These are phyloP conservation scores for Aegithalos caudatus DNA, from an alignment of 2,113 vertebrate species.

Conservation along the genomic window DNA sequence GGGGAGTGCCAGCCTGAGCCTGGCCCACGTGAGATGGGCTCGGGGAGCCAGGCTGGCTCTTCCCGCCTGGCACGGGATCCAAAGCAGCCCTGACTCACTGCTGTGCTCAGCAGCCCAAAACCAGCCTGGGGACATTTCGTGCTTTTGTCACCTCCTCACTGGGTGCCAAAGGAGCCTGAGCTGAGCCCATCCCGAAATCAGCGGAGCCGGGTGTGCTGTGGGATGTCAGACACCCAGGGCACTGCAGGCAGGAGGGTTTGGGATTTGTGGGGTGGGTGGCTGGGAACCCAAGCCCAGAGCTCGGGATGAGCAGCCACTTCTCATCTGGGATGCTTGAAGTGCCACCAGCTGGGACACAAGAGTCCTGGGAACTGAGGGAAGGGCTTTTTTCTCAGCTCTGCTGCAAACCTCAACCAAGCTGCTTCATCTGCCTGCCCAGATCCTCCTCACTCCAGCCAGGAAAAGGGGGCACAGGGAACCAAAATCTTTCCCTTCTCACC, in stretches of 20 bases:
- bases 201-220: background rate
- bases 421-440: background rate
- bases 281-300: background rate
- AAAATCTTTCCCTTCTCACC: background rate
- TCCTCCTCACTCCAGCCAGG: background rate
- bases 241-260: accelerated
- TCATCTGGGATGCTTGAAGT: background rate
- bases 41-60: background rate
- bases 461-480: background rate
- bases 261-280: background rate
- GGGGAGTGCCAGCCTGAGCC: background rate
- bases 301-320: accelerated
- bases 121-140: background rate
- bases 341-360: background rate
- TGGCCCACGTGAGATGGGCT: background rate
- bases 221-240: background rate
- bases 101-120: background rate
- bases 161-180: background rate
- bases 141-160: background rate
- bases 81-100: background rate
- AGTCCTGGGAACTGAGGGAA: background rate
- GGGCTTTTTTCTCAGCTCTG: background rate
- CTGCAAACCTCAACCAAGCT: background rate
- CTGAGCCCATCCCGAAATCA: background rate
- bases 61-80: background rate